A percentile compares a stretch with the other conserved stretches of the same genome.
These are phyloP conservation scores for Trypoxylon attenuatum DNA, from an alignment of 2,888 invertebrate species.

Conservation along the genomic window DNA sequence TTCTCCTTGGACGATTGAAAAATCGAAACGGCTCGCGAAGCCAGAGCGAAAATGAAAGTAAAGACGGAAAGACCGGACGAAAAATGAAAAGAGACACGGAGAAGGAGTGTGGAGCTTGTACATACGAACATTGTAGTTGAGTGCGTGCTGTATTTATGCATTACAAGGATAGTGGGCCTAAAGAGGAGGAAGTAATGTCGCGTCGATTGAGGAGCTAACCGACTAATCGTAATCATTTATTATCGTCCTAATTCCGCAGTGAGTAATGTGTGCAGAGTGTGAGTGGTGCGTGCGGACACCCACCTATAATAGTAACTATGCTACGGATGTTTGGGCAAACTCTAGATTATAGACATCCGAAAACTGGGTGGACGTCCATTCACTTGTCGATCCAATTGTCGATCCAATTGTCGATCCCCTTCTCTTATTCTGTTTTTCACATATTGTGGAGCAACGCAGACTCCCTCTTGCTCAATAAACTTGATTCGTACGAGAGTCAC, in stretches of 20 bases:
- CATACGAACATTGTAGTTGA: too few relatives aligned
- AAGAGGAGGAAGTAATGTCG: conserved; percentile 38
- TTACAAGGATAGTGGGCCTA: conserved; percentile 50
- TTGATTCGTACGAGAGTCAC: too few relatives aligned
- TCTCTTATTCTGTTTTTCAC: too few relatives aligned
- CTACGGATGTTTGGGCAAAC: too few relatives aligned
- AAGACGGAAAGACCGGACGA: not conserved
- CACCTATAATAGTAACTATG: too few relatives aligned
- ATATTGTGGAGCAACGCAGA: too few relatives aligned
- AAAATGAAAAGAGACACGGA: conserved; percentile 1
- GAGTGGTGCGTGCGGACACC: not conserved
- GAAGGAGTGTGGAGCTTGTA: conserved; percentile 55
- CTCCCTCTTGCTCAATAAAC: too few relatives aligned
- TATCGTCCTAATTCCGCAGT: conserved; percentile 27
- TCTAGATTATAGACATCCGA: too few relatives aligned
- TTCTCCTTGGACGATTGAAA: conserved; percentile 5
- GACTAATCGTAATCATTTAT: conserved; percentile 42
- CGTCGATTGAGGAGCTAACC: conserved; percentile 33
- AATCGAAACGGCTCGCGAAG: too few relatives aligned
- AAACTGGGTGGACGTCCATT: too few relatives aligned
- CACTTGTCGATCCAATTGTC: too few relatives aligned
- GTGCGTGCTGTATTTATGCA: conserved; percentile 58
- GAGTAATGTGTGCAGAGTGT: conserved; percentile 5
- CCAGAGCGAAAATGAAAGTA: not conserved
- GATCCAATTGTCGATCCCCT: too few relatives aligned